These are phyloP conservation scores for Noctua janthina DNA, from an alignment of 2,888 invertebrate species.

Conservation along the genomic window DNA sequence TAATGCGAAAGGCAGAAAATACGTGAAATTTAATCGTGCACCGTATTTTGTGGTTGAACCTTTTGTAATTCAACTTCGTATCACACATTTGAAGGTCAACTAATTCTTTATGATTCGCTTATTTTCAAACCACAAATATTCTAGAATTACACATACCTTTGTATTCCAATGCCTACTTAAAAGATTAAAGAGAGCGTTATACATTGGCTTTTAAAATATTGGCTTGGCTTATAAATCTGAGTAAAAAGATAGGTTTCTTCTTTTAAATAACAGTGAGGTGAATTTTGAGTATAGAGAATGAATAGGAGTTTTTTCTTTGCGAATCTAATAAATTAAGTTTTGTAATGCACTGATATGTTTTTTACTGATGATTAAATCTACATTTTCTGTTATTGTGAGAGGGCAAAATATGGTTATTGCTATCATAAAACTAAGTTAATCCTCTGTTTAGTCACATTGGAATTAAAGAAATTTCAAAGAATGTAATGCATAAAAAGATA, in stretches of 20 bases:
- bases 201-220: constrained; percentile 32
- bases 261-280: constrained; percentile 18
- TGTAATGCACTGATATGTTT: not conserved
- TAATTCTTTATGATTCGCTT: constrained; percentile 28
- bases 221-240: constrained; percentile 12
- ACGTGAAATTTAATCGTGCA: not conserved
- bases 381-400: not conserved
- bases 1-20: not conserved
- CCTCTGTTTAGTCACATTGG: not conserved
- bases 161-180: constrained; percentile 32
- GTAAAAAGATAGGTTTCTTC: constrained; percentile 14
- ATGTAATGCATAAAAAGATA: not conserved
- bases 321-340: constrained; percentile 9
- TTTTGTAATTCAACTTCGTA: constrained; percentile 18
- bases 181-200: constrained; percentile 41
- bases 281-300: constrained; percentile 7
- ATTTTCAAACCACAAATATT: constrained; percentile 42
- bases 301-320: constrained; percentile 2
- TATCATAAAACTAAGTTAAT: not conserved
- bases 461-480: not conserved
- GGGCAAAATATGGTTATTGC: not conserved
- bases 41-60: constrained; percentile 8
- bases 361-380: not conserved
- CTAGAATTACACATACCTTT: constrained; percentile 38
- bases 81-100: constrained; percentile 35